Conservation (phyloP, 2,888 invertebrate species). For the Malacosoma neustria region DNA sequence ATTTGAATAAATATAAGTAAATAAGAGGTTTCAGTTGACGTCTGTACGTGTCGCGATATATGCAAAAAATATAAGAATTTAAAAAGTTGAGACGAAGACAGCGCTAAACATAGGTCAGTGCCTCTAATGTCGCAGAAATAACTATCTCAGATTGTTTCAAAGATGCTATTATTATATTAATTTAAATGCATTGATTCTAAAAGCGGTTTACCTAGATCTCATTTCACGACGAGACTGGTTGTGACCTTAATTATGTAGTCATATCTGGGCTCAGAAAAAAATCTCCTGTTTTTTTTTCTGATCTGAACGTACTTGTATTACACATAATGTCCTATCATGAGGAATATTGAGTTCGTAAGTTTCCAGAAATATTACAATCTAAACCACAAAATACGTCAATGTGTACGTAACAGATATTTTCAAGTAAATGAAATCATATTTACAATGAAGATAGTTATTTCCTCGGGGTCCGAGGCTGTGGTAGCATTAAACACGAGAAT, state of each 20-base stretch:
- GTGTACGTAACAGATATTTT: neutral
- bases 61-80: conserved; percentile 1
- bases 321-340: too few relatives aligned
- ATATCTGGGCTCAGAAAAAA: too few relatives aligned
- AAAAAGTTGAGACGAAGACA: conserved; percentile 39
- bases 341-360: too few relatives aligned
- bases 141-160: conserved; percentile 24
- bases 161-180: too few relatives aligned
- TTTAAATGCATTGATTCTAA: too few relatives aligned
- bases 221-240: too few relatives aligned
- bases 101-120: conserved; percentile 68
- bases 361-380: too few relatives aligned
- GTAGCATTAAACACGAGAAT: conserved; percentile 31
- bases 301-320: too few relatives aligned
- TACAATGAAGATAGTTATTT: conserved; percentile 17
- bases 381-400: neutral
- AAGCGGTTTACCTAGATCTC: too few relatives aligned
- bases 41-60: conserved; percentile 22
- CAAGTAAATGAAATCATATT: neutral
- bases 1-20: too few relatives aligned
- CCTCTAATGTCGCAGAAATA: conserved; percentile 33
- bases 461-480: neutral
- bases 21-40: conserved; percentile 63
- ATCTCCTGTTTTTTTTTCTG: too few relatives aligned
- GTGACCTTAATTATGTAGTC: too few relatives aligned